phyloP scores from a whole-genome alignment of 2,797 vertebrate genomes.

The Diglossa cyanea region DNA sequence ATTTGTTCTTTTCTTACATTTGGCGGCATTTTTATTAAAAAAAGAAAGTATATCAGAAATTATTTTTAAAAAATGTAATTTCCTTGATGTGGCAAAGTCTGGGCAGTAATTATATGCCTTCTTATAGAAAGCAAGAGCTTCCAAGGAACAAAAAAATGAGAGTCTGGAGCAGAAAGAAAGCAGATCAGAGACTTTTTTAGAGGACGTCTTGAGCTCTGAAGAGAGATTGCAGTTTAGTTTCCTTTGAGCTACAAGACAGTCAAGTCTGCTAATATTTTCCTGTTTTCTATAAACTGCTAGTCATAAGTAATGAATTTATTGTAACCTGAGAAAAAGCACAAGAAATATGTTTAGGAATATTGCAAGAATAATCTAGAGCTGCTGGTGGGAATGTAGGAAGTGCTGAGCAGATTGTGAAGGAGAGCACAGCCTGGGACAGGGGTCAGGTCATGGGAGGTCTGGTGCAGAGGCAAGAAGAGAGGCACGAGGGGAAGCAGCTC shows the following conservation, averaged over 20 bases:
- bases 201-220: background rate
- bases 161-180: background rate
- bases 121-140: background rate
- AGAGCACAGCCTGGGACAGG: fast-evolving
- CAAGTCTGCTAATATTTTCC: background rate
- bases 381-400: background rate
- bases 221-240: background rate
- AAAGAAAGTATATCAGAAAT: background rate
- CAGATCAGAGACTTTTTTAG: background rate
- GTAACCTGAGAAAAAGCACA: background rate
- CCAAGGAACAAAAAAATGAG: background rate
- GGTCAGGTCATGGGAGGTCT: background rate
- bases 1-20: background rate
- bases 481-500: background rate
- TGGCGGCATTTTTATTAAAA: background rate
- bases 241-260: background rate
- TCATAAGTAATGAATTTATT: background rate
- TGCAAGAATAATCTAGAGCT: background rate
- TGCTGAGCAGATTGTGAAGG: background rate
- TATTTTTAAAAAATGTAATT: background rate
- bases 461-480: background rate
- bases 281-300: background rate
- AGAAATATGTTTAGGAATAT: background rate
- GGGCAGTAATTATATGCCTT: background rate
- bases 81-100: background rate